phyloP scores from a whole-genome alignment of 64 coral and sea anemone genomes.

The Montipora sp. region DNA sequence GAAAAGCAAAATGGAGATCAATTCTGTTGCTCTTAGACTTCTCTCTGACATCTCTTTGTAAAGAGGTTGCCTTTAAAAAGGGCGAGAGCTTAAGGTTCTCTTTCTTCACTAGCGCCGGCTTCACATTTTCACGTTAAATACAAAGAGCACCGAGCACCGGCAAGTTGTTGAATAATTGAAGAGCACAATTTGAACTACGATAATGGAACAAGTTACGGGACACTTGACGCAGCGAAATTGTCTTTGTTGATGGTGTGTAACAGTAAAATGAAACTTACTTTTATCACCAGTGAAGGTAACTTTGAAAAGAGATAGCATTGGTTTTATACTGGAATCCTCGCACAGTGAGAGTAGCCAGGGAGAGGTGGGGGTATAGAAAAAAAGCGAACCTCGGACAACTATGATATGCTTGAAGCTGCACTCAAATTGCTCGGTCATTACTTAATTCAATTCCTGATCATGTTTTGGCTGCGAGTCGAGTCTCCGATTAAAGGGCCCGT shows the following conservation, averaged over 20 bases:
- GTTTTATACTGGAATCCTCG: too few relatives aligned
- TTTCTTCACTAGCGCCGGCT: neutral
- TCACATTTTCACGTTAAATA: neutral
- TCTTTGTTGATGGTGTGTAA: neutral
- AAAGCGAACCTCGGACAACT: too few relatives aligned
- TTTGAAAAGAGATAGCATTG: neutral
- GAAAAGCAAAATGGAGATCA: conserved; percentile 11
- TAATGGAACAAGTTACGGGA: neutral
- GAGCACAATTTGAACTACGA: neutral
- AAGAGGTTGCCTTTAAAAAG: neutral
- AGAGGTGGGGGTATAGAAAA: too few relatives aligned
- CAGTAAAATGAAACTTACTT: neutral
- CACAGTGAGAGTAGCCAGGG: too few relatives aligned
- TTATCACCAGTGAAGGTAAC: neutral
- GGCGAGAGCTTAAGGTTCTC: neutral
- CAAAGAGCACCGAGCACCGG: conserved; percentile 17
- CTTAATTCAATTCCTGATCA: too few relatives aligned
- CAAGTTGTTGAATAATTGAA: conserved; percentile 46
- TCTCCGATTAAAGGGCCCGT: too few relatives aligned
- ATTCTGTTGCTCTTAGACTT: conserved; percentile 1
- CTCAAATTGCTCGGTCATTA: too few relatives aligned
- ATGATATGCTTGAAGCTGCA: too few relatives aligned
- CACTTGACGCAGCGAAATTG: neutral
- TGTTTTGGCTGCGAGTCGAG: too few relatives aligned
- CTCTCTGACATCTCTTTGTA: neutral